Conservation (phyloP, 2,888 invertebrate genomes). For the Zelleria hepariella region DNA sequence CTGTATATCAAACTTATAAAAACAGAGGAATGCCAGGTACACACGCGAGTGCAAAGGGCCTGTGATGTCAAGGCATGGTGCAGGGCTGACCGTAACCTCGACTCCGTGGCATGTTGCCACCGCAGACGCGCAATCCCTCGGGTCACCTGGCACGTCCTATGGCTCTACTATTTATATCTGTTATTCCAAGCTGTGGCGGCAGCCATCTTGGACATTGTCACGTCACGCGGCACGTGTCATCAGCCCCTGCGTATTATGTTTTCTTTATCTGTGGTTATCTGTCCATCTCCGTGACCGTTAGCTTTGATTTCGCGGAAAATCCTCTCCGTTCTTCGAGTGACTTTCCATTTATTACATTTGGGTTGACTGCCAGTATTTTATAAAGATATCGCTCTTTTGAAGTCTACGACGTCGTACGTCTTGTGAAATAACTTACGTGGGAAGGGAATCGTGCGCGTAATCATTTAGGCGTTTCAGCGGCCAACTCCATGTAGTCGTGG, state of each 20-base stretch:
- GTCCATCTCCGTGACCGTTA: not conserved
- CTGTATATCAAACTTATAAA: not conserved
- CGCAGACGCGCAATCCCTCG: slow-evolving; percentile 8
- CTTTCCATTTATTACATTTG: not conserved
- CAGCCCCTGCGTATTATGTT: slow-evolving; percentile 20
- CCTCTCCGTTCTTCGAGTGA: too few species aligned
- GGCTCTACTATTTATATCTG: slow-evolving; percentile 14
- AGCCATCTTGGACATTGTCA: slow-evolving; percentile 37
- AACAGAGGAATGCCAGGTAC: not conserved
- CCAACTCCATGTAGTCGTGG: not conserved
- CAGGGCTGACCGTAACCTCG: slow-evolving; percentile 11
- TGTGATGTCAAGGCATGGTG: not conserved
- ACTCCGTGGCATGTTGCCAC: slow-evolving; percentile 24
- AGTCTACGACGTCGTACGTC: not conserved
- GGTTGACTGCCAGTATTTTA: not conserved
- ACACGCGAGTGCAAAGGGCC: too few species aligned
- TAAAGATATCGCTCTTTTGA: not conserved
- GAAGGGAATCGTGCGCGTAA: not conserved
- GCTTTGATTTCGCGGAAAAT: not conserved
- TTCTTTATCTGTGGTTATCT: not conserved
- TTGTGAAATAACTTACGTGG: not conserved
- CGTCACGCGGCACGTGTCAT: slow-evolving; percentile 46
- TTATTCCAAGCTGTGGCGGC: slow-evolving; percentile 54
- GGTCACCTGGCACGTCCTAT: slow-evolving; percentile 10
- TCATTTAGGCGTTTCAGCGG: not conserved